Conservation (phyloP, 2,113 vertebrate genomes). For the Amphiprion percula region DNA sequence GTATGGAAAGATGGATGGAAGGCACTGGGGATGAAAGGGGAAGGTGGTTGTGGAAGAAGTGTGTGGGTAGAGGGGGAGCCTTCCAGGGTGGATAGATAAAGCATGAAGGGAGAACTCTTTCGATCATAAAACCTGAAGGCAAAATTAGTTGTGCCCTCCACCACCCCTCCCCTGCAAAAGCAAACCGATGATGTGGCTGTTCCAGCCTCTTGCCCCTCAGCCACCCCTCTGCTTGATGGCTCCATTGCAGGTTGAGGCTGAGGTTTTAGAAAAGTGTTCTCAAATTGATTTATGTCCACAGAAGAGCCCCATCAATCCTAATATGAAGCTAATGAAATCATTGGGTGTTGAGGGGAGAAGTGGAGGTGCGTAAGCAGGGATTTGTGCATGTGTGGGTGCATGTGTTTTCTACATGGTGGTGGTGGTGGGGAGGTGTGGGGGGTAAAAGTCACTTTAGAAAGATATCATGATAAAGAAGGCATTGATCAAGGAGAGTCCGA, state of each 20-base stretch:
- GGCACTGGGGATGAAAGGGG: constrained; percentile 59
- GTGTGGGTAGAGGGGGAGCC: constrained; percentile 30
- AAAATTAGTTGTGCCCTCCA: constrained; percentile 60
- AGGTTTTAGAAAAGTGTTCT: constrained; percentile 69
- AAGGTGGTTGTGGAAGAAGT: constrained; percentile 52
- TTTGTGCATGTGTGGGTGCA: constrained; percentile 23
- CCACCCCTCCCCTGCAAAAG: constrained; percentile 53
- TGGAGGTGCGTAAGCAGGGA: constrained; percentile 25
- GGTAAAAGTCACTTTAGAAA: constrained; percentile 65
- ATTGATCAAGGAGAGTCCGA: constrained; percentile 68
- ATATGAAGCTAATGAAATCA: constrained; percentile 80
- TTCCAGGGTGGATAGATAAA: constrained; percentile 52
- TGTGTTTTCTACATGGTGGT: constrained; percentile 22
- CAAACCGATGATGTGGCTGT: constrained; percentile 74
- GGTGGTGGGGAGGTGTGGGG: background rate
- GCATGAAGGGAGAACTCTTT: constrained; percentile 73
- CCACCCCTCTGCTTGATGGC: constrained; percentile 66
- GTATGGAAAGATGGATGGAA: constrained; percentile 64
- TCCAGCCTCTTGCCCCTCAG: constrained; percentile 64
- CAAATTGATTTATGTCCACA: constrained; percentile 80
- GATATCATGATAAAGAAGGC: constrained; percentile 76
- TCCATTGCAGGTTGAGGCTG: constrained; percentile 65
- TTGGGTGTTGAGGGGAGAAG: constrained; percentile 59
- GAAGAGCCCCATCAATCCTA: constrained; percentile 81
- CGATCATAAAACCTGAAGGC: constrained; percentile 78